Evolutionary conservation across 2,888 invertebrate genomes (phyloP).

Genomic region (Ecliptopera silaceata): DNA sequence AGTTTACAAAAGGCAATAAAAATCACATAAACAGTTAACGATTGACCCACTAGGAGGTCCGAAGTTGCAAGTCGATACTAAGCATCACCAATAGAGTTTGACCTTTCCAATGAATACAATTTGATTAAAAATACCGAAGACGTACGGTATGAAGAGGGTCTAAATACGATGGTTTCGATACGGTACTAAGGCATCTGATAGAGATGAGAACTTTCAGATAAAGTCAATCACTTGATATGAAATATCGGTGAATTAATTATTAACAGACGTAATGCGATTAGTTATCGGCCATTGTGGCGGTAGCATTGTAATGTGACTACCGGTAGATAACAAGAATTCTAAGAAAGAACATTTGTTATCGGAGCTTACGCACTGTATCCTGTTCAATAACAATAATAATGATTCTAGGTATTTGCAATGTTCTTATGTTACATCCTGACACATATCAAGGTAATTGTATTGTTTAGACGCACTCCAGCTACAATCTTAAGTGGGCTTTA

Average conservation of each 20-base stretch:
- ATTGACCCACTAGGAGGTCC: constrained; percentile 69
- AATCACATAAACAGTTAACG: constrained; percentile 72
- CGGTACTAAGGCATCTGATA: constrained; percentile 58
- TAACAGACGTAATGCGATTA: constrained; percentile 71
- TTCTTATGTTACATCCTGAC: no score
- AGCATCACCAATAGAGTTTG: constrained; percentile 46
- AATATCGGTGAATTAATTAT: constrained; percentile 75
- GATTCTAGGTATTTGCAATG: no score
- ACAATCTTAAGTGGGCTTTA: no score
- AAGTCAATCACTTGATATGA: constrained; percentile 68
- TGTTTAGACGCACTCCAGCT: no score
- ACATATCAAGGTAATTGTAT: not conserved
- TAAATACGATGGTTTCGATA: constrained; percentile 46
- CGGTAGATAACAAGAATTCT: constrained; percentile 39
- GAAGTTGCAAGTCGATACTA: constrained; percentile 52
- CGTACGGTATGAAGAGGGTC: constrained; percentile 36
- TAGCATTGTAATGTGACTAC: constrained; percentile 63
- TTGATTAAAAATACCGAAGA: not conserved
- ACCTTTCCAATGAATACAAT: constrained; percentile 31
- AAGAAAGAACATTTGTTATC: constrained; percentile 31
- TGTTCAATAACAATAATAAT: not conserved
- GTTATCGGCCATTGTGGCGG: constrained; percentile 62
- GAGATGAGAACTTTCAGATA: constrained; percentile 63
- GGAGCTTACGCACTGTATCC: constrained; percentile 9
- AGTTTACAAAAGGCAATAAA: constrained; percentile 68